Base-by-base conservation (phyloP, 2,113 vertebrate genomes). In the Andinoacara biseriatus region DNA sequence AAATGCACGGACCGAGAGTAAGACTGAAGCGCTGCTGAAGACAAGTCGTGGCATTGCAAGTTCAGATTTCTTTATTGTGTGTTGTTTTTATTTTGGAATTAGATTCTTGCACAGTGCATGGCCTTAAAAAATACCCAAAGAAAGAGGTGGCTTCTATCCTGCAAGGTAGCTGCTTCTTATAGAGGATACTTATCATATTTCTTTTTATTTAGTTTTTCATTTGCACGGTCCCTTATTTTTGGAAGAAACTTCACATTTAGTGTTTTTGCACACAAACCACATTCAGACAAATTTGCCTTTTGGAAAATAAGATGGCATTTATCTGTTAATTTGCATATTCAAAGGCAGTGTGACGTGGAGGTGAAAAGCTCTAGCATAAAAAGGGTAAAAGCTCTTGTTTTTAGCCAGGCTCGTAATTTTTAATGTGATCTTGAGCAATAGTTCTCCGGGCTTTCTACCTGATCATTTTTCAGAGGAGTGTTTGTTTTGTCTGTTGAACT, bases 41-140 rank as follows among this genome's bases (percentile, higher is more conserved):
- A 46, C 22, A 61, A 61, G 43, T 33, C 58, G 35, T 59, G 40
- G 7, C 60, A 63, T 84, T 78, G 74, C 78, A 76, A 40, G 74
- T 76, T 78, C 60, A 81, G 35, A 20, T 75, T 82, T 65, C 46
- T 49, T 76, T 62, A 18, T 58, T 58, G 15, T 52, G 29, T 7
- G 10, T 29, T 52, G 35, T 38, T 52, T 52, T 69, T 80, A 40
- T 76, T 87, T 81, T 15, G 6, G 20, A 65, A 20, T 17, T 46
- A 8, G 20, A 61, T 84, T 80, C 33, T 33, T 57, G 22, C 17
- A 58, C 43, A 54, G 29, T 17, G 9, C 20, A 1, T 22, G 43
- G 26, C 31, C 59, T 35, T 72, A 9, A 59, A 58, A 80, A 72
- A 76, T 49, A 7, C 6, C 31, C 24, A 14, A 35, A 72, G 18